phyloP scores from a whole-genome alignment of 2,888 invertebrate species.

The Ophioninae sp. region DNA sequence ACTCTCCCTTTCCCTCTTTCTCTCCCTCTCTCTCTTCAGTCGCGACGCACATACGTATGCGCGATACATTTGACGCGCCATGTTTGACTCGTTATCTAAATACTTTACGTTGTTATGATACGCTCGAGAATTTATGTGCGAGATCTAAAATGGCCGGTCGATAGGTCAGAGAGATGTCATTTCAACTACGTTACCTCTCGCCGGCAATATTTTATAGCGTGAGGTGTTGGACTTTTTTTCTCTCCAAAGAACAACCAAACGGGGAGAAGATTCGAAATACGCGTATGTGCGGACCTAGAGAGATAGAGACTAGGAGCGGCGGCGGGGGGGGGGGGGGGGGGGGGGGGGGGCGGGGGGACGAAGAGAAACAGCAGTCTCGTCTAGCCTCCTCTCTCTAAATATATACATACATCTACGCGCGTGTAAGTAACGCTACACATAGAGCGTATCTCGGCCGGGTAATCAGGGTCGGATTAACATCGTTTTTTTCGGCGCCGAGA shows the following conservation, averaged over 20 bases:
- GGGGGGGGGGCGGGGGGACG: slow-evolving; percentile 25
- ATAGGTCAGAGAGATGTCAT: slow-evolving; percentile 10
- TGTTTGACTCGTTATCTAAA: slow-evolving; percentile 18
- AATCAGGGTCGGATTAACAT: slow-evolving; percentile 13
- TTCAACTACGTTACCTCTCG: not conserved
- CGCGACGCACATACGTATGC: too few relatives aligned
- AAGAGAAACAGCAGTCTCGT: slow-evolving; percentile 44
- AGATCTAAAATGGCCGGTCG: slow-evolving; percentile 14
- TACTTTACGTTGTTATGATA: not conserved
- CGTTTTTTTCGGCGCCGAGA: slow-evolving; percentile 2
- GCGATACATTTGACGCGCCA: not conserved
- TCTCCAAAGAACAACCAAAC: not conserved
- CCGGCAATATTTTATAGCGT: slow-evolving; percentile 1
- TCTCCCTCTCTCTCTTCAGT: not conserved
- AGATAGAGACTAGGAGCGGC: slow-evolving; percentile 40
- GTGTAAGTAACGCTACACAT: not conserved
- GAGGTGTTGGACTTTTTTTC: not conserved
- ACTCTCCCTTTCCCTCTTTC: not conserved
- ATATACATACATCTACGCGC: not conserved
- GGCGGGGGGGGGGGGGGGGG: slow-evolving; percentile 26
- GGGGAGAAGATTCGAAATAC: slow-evolving; percentile 56
- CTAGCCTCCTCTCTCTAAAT: slow-evolving; percentile 18
- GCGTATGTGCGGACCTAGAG: slow-evolving; percentile 58
- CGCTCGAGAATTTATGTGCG: slow-evolving; percentile 2
- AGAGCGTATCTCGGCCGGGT: not conserved